Conservation (phyloP, 2,888 invertebrate species). For the Archips xylosteana region DNA sequence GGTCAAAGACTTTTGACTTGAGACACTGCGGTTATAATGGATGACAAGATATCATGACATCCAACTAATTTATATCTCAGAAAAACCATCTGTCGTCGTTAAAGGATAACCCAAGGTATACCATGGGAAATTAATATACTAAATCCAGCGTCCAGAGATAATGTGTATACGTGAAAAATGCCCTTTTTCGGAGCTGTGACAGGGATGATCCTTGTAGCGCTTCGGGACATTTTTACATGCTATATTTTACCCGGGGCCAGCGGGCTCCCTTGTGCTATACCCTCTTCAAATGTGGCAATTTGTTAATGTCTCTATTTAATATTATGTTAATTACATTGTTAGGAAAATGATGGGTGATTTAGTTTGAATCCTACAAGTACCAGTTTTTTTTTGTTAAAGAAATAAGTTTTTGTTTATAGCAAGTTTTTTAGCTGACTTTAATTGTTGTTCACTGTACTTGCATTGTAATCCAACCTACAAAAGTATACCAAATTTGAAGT, state of each 20-base stretch:
- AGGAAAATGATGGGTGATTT: not conserved
- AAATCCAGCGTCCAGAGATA: constrained; percentile 21
- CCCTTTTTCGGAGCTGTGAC: constrained; percentile 29
- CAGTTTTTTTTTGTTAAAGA: too few relatives aligned
- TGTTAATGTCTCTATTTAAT: constrained; percentile 21
- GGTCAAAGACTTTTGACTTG: too few relatives aligned
- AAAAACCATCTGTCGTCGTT: too few relatives aligned
- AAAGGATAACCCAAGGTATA: not conserved
- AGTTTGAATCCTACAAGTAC: too few relatives aligned
- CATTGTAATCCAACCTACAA: too few relatives aligned
- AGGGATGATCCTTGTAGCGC: constrained; percentile 12
- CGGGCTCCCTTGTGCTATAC: constrained; percentile 6
- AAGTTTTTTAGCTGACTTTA: too few relatives aligned
- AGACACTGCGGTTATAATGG: too few relatives aligned
- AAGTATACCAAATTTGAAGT: too few relatives aligned
- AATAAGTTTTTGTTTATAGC: too few relatives aligned
- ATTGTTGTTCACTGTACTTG: too few relatives aligned
- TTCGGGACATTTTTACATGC: constrained; percentile 27
- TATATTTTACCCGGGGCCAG: constrained; percentile 22
- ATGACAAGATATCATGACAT: too few relatives aligned
- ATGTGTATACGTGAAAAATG: constrained; percentile 33
- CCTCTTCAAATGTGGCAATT: constrained; percentile 27
- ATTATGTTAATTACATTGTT: constrained; percentile 12
- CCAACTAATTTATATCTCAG: too few relatives aligned
- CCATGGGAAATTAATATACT: constrained; percentile 23